Base-by-base conservation (phyloP, 2,888 invertebrate genomes). In the Drosophila helvetica region DNA sequence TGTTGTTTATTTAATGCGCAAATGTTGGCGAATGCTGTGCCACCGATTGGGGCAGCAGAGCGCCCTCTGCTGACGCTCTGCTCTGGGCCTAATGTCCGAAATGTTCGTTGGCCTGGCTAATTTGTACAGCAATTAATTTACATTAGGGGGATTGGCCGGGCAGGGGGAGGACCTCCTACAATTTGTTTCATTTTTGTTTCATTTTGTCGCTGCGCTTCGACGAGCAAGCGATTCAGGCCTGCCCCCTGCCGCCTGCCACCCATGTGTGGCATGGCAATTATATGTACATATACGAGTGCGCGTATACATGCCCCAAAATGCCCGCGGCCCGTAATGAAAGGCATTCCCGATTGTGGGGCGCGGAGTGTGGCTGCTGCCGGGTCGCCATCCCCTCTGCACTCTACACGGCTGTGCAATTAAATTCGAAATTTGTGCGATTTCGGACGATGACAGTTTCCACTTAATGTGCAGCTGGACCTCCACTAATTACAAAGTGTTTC, bases 61-160 rank as follows among this genome's bases (percentile, higher is more conserved):
- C 10, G n/a, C 42, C 3, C 7, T 5, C 1, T 2, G 19, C 18
- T 33, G 33, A n/a, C 54, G 15, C 38, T 51, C 58, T 53, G 46
- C 18, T 71, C 67, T 52, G 54, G 60, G 65, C 65, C 74, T 72
- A 70, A 75, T 80, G 75, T 69, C 74, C 79, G 45, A 78, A 72
- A 66, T 74, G 77, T 69, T 62, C 77, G 61, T 60, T 64, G 71
- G 71, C 66, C 68, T 72, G 87, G 75, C 82, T 83, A 83, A 83
- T 83, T 83, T 87, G 82, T 72, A 79, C 87, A 75, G 82, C 82
- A 83, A 83, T 83, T 83, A 83, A 87, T 83, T 83, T 87, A 84
- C 82, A 81, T 85, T 85, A 74, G 62, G 50, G 61, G 38, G 8
- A 22, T 15, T 27, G 53, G 52, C 42, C 19, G 52, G 12, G 19